A percentile compares a stretch with the other conserved stretches of the same genome.
Conservation (phyloP, 2,113 vertebrate genomes). For the Siphamia tubifer region DNA sequence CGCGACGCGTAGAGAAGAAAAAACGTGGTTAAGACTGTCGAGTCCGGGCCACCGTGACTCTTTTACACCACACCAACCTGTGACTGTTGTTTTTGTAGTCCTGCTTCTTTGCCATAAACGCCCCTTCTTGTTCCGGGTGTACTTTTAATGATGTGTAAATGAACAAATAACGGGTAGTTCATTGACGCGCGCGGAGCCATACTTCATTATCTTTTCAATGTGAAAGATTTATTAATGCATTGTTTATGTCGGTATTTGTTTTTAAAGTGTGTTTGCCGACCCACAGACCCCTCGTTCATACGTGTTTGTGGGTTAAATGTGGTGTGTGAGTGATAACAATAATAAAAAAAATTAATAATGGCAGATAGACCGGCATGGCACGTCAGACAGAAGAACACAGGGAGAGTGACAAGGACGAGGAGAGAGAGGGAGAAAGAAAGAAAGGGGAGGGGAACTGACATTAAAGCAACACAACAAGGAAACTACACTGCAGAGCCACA, state of each 20-base stretch:
- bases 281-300: not conserved
- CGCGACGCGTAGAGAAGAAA: conserved; percentile 12
- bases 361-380: conserved; percentile 6
- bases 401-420: conserved; percentile 74
- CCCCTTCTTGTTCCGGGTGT: not conserved
- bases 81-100: accelerated
- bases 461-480: conserved; percentile 83
- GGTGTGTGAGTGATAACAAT: not conserved
- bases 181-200: conserved; percentile 25
- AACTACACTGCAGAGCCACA: conserved; percentile 69
- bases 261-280: not conserved
- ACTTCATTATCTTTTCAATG: conserved; percentile 44
- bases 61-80: not conserved
- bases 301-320: not conserved
- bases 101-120: not conserved
- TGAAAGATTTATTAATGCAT: conserved; percentile 4
- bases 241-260: not conserved
- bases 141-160: conserved; percentile 25
- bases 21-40: not conserved
- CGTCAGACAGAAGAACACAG: conserved; percentile 25
- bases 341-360: too few species aligned
- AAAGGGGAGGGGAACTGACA: conserved; percentile 78
- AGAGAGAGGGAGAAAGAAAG: conserved; percentile 67
- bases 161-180: conserved; percentile 4
- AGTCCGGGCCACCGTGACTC: not conserved